These are phyloP conservation scores for Sitobion miscanthi DNA, from an alignment of 1,140 invertebrate genomes.

Conservation along the genomic window DNA sequence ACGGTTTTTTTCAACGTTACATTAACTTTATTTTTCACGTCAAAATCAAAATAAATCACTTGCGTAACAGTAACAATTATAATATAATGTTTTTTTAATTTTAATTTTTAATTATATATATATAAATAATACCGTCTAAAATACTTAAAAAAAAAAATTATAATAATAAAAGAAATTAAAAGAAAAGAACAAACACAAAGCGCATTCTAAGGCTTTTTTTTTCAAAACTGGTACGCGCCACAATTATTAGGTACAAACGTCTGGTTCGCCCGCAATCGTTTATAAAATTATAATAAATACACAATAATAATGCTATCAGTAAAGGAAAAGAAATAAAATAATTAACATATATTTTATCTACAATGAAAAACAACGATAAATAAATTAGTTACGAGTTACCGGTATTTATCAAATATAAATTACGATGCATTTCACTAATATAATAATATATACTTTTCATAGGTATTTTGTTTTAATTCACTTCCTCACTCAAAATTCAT, in stretches of 20 bases:
- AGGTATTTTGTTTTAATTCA: slow-evolving; percentile 34
- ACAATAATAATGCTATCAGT: slow-evolving; percentile 28
- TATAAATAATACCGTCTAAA: slow-evolving; percentile 56
- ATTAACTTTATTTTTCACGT: slow-evolving; percentile 50
- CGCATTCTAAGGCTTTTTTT: slow-evolving; percentile 11
- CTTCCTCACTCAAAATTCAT: slow-evolving; percentile 34
- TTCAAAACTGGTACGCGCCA: slow-evolving; percentile 25
- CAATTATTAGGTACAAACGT: slow-evolving; percentile 33
- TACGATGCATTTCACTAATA: slow-evolving; percentile 45
- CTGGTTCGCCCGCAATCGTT: not conserved
- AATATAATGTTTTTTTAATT: slow-evolving; percentile 26
- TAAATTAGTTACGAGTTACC: slow-evolving; percentile 41
- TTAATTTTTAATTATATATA: slow-evolving; percentile 19
- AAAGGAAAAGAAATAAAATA: slow-evolving; percentile 37
- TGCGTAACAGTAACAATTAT: slow-evolving; percentile 55
- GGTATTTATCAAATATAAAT: slow-evolving; percentile 55
- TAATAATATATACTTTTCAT: slow-evolving; percentile 49
- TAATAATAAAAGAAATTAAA: slow-evolving; percentile 40
- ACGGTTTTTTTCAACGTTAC: slow-evolving; percentile 32
- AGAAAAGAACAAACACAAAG: slow-evolving; percentile 43
- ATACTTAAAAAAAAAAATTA: slow-evolving; percentile 48
- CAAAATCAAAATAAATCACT: slow-evolving; percentile 55
- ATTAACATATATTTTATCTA: slow-evolving; percentile 47
- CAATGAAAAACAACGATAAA: slow-evolving; percentile 48
- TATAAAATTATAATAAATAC: slow-evolving; percentile 50